A percentile compares a stretch with the other conserved stretches of the same genome.
phyloP scores from a whole-genome alignment of 2,113 vertebrate genomes.

The Indri indri region DNA sequence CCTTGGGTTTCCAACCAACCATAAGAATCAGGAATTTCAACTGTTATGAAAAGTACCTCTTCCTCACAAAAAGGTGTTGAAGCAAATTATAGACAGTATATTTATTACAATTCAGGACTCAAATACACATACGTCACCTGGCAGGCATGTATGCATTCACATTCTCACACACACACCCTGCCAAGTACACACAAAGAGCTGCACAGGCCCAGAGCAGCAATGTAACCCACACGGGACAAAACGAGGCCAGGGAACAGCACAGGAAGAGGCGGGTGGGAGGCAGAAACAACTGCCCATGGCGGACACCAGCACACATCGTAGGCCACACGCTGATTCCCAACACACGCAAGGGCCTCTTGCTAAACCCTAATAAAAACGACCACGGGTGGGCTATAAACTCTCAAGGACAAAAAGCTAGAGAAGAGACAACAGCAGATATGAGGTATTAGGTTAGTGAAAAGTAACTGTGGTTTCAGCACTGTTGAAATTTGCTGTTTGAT shows the following conservation, averaged over 20 bases:
- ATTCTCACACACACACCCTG: neutral
- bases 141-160: neutral
- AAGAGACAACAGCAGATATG: neutral
- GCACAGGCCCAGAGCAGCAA: neutral
- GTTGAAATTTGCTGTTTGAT: no score
- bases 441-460: no score
- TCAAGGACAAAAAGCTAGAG: neutral
- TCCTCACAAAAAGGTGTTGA: neutral
- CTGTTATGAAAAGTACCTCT: neutral
- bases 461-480: no score
- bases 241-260: neutral
- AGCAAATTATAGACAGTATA: neutral
- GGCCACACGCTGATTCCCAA: neutral
- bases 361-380: neutral
- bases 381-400: neutral
- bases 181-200: neutral
- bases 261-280: neutral
- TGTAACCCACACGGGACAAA: neutral
- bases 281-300: neutral
- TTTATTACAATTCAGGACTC: neutral
- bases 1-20: constrained; percentile 59
- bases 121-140: neutral
- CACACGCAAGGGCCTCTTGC: neutral
- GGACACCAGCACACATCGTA: neutral
- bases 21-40: fast-evolving